phyloP scores from a whole-genome alignment of 2,888 invertebrate genomes.

The Lottia gigantea region DNA sequence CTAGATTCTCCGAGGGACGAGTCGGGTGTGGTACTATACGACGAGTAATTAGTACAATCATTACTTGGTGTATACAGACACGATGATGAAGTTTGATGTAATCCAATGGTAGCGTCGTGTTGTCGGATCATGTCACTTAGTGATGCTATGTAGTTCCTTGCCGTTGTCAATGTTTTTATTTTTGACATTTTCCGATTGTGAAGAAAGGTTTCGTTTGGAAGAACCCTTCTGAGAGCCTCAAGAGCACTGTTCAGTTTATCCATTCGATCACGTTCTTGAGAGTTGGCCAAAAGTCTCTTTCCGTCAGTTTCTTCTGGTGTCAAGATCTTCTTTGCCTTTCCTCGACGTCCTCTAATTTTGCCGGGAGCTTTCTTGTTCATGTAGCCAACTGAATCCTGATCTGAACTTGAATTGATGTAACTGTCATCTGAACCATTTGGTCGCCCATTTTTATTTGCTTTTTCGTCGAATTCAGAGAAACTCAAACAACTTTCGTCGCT shows the following conservation, averaged over 20 bases:
- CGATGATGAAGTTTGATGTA: not conserved
- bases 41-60: not conserved
- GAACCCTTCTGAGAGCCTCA: constrained; percentile 36
- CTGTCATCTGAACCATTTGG: not conserved
- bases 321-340: constrained; percentile 10
- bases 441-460: not conserved
- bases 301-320: constrained; percentile 30
- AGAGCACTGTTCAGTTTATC: constrained; percentile 44
- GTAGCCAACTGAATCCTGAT: not conserved
- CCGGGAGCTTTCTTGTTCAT: not conserved
- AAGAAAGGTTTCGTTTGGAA: constrained; percentile 41
- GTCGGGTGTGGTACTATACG: not conserved
- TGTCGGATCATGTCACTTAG: constrained; percentile 40
- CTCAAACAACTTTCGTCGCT: not conserved
- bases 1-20: not conserved
- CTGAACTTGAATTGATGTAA: not conserved
- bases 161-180: constrained; percentile 47
- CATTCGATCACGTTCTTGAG: constrained; percentile 47
- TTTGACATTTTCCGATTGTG: constrained; percentile 46
- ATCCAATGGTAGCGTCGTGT: constrained; percentile 18
- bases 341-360: constrained; percentile 9
- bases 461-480: not conserved
- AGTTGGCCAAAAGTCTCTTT: constrained; percentile 41
- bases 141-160: constrained; percentile 44
- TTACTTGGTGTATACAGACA: not conserved